These are phyloP conservation scores for Corydoras sp. DNA, from an alignment of 2,113 vertebrate genomes.

Conservation along the genomic window DNA sequence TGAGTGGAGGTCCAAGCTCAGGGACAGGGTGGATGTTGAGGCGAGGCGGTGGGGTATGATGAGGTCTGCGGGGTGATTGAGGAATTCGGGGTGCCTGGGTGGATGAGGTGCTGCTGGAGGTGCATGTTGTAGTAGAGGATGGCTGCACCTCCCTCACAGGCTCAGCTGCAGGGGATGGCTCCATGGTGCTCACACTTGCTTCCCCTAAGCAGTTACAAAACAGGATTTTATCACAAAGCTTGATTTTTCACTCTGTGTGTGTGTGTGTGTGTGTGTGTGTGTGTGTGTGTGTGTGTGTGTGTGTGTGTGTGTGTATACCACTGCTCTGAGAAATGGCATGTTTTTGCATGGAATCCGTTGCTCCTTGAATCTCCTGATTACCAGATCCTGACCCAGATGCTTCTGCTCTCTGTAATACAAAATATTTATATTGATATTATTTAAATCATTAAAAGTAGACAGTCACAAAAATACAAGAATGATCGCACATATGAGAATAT, in stretches of 20 bases:
- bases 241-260: no score
- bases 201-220: conserved; percentile 65
- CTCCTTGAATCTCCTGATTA: conserved; percentile 77
- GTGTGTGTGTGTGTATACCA: conserved; percentile 56
- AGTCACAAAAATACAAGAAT: no score
- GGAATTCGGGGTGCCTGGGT: conserved; percentile 76
- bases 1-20: conserved; percentile 83
- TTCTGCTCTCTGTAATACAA: conserved; percentile 60
- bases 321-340: conserved; percentile 78
- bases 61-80: conserved; percentile 78
- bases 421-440: not conserved
- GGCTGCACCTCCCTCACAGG: conserved; percentile 67
- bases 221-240: no score
- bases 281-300: not conserved
- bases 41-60: conserved; percentile 83
- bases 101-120: conserved; percentile 56
- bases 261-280: not conserved
- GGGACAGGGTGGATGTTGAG: conserved; percentile 90
- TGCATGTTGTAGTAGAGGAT: conserved; percentile 58
- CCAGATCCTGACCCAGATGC: conserved; percentile 74
- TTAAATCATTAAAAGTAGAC: no score
- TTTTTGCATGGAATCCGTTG: conserved; percentile 73
- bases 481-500: no score
- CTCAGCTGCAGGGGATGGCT: conserved; percentile 67
- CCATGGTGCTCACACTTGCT: conserved; percentile 61